phyloP scores from a whole-genome alignment of 2,113 vertebrate genomes.

The Agelaius tricolor region DNA sequence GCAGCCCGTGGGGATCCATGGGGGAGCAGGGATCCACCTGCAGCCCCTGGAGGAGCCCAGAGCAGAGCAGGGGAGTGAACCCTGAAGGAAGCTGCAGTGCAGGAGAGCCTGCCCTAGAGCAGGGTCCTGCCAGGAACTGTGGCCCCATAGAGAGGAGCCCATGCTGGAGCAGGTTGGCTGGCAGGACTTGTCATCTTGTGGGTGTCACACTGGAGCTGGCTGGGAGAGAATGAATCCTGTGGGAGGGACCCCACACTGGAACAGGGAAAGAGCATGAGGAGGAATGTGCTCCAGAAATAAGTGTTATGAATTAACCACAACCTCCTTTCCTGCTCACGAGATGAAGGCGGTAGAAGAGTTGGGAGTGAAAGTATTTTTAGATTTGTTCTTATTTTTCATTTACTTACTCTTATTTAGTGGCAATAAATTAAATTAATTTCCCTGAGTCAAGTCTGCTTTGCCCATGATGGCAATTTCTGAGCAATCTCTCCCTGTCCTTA shows the following conservation, averaged over 20 bases:
- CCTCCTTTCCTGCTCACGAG: neutral
- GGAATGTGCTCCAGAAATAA: neutral
- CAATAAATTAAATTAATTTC: neutral
- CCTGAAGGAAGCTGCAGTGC: neutral
- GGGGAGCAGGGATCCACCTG: neutral
- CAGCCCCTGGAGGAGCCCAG: fast-evolving
- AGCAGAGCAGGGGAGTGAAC: fast-evolving
- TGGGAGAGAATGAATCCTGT: neutral
- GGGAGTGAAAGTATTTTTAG: neutral
- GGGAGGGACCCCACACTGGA: neutral
- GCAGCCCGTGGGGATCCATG: fast-evolving
- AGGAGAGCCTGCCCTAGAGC: too few species aligned
- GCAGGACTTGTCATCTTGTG: fast-evolving
- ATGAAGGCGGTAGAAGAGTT: neutral
- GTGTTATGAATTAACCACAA: neutral
- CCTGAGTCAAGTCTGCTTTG: neutral
- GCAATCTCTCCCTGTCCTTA: neutral
- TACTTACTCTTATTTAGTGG: neutral
- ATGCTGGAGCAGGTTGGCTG: fast-evolving
- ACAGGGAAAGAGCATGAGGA: neutral
- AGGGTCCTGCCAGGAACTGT: too few species aligned
- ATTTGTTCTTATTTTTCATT: neutral
- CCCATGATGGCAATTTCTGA: neutral
- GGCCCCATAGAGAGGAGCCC: fast-evolving
- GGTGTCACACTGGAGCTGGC: fast-evolving